Evolutionary conservation across 2,888 invertebrate genomes (phyloP).

Genomic region (Drosophila pseudotakahashii): DNA sequence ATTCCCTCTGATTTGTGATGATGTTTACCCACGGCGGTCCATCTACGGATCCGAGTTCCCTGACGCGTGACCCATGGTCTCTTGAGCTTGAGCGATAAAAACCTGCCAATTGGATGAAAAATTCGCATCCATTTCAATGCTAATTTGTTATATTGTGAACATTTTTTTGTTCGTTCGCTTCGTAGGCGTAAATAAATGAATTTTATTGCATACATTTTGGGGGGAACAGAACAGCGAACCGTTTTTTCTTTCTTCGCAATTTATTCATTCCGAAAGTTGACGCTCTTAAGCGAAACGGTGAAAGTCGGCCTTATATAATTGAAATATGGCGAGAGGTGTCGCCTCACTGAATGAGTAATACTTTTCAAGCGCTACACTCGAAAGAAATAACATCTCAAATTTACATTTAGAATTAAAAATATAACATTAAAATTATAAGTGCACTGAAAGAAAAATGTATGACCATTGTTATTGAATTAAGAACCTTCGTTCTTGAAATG

Average conservation of each 20-base stretch:
- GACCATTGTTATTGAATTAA: too few species aligned
- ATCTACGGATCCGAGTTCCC: slow-evolving; percentile 2
- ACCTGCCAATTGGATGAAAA: slow-evolving; percentile 38
- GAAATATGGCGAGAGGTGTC: slow-evolving; percentile 46
- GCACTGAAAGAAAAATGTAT: too few species aligned
- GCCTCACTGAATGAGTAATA: slow-evolving; percentile 39
- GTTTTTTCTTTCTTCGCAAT: slow-evolving; percentile 16
- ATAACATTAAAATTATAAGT: too few species aligned
- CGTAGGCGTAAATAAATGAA: slow-evolving; percentile 45
- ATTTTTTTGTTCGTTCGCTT: slow-evolving; percentile 13
- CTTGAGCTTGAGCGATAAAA: slow-evolving; percentile 30
- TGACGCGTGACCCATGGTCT: slow-evolving; percentile 20
- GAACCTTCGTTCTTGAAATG: too few species aligned
- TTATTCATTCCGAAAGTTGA: slow-evolving; percentile 47
- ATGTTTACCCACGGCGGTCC: slow-evolving; percentile 32
- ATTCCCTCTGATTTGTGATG: slow-evolving; percentile 39
- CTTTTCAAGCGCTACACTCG: slow-evolving; percentile 8
- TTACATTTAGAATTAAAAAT: too few species aligned
- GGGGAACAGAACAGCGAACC: neutral
- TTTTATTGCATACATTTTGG: slow-evolving; percentile 46
- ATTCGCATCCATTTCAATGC: slow-evolving; percentile 43
- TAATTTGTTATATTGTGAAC: slow-evolving; percentile 40
- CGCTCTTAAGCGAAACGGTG: slow-evolving; percentile 26
- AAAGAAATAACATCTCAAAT: neutral
- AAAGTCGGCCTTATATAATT: slow-evolving; percentile 36